phyloP scores from a whole-genome alignment of 2,797 vertebrate species.

The Manis javanica region DNA sequence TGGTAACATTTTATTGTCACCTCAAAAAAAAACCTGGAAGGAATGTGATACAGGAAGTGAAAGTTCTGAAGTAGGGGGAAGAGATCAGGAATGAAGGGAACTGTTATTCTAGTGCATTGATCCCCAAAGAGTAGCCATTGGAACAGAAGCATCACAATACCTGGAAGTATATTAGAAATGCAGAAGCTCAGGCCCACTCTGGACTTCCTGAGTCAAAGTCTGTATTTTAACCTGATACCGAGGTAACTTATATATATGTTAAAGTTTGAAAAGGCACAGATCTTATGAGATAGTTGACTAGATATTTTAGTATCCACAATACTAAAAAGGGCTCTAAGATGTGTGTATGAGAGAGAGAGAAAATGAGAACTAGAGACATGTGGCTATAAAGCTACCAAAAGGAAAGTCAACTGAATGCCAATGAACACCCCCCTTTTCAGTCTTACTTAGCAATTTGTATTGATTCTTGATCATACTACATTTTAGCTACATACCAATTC shows the following conservation, averaged over 20 bases:
- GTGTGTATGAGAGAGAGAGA: background rate
- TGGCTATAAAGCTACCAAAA: background rate
- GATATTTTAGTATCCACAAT: background rate
- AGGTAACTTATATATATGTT: background rate
- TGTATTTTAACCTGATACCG: background rate
- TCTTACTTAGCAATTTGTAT: background rate
- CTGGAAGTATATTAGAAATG: background rate
- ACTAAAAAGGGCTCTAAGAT: background rate
- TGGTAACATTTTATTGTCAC: background rate
- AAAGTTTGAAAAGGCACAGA: background rate
- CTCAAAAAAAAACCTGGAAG: background rate
- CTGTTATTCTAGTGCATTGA: background rate
- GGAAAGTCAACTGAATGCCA: background rate
- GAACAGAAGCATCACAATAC: background rate
- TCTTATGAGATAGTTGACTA: background rate
- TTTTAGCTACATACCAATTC: background rate
- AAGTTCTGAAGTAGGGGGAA: background rate
- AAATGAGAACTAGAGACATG: background rate
- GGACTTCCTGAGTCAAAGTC: background rate
- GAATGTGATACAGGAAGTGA: background rate
- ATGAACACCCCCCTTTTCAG: background rate
- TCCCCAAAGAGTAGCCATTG: background rate
- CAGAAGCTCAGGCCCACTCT: background rate
- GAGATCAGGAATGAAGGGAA: background rate
- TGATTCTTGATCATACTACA: background rate